Percentiles rank a stretch among this genome's conserved stretches.
These are phyloP conservation scores for Pseudomyrmex flavicornis DNA, from an alignment of 1,140 invertebrate genomes.

Conservation along the genomic window DNA sequence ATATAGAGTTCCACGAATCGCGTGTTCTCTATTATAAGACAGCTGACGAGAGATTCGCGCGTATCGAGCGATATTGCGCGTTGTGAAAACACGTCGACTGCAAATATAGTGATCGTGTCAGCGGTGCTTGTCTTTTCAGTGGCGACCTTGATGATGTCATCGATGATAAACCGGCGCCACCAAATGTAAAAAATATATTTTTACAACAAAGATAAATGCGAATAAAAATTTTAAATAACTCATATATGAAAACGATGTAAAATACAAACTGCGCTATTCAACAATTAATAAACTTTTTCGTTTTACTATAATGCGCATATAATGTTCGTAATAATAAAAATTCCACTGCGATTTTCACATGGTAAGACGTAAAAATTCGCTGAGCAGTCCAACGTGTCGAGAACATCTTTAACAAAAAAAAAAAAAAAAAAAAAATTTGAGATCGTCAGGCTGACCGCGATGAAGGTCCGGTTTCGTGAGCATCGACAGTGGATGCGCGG, in stretches of 20 bases:
- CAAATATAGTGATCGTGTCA: too few species aligned
- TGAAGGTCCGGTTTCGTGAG: constrained; percentile 90
- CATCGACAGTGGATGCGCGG: constrained; percentile 89
- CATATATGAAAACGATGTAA: too few species aligned
- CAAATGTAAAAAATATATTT: too few species aligned
- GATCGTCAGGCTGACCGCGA: constrained; percentile 86
- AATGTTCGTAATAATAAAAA: too few species aligned
- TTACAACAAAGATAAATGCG: background rate
- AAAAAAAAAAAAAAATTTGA: constrained; percentile 80
- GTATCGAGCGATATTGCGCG: background rate
- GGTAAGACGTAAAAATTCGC: too few species aligned
- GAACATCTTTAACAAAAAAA: background rate
- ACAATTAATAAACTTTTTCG: too few species aligned
- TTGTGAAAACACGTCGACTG: background rate
- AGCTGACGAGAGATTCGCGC: background rate
- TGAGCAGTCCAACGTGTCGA: too few species aligned
- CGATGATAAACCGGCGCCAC: too few species aligned
- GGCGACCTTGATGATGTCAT: too few species aligned
- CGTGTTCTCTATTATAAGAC: constrained; percentile 35
- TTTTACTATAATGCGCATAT: too few species aligned
- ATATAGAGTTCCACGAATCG: constrained; percentile 55
- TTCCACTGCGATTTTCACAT: too few species aligned
- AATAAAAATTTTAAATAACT: background rate
- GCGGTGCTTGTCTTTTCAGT: background rate
- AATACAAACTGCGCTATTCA: too few species aligned